A percentile compares a stretch with the other conserved stretches of the same genome.
Conservation (phyloP, 2,113 vertebrate species). For the Alectura lathami region DNA sequence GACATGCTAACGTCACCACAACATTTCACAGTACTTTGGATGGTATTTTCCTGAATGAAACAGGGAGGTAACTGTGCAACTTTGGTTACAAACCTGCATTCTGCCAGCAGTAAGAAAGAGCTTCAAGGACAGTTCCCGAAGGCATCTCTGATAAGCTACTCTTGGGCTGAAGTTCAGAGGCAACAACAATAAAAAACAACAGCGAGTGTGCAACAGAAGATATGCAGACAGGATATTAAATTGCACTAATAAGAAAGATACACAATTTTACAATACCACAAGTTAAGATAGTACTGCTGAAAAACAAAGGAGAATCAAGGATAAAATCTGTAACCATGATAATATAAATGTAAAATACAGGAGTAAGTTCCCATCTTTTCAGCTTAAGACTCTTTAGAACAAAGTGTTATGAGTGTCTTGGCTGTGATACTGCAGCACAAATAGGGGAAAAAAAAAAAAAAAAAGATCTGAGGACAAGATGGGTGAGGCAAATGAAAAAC, state of each 20-base stretch:
- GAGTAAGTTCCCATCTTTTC: neutral
- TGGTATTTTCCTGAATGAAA: accelerated
- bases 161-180: neutral
- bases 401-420: neutral
- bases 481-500: neutral
- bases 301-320: neutral
- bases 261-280: neutral
- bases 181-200: neutral
- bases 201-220: neutral
- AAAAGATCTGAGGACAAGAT: neutral
- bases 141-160: too few relatives aligned
- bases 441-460: neutral
- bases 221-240: neutral
- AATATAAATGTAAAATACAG: neutral
- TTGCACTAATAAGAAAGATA: neutral
- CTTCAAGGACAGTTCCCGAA: neutral
- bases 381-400: neutral
- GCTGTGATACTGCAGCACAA: neutral
- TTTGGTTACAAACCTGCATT: neutral
- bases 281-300: neutral
- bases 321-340: neutral
- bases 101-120: neutral
- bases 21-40: neutral
- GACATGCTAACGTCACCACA: neutral
- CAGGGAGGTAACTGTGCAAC: accelerated